Conservation (phyloP, 2,888 invertebrate genomes). For the Calliphora vomitoria region DNA sequence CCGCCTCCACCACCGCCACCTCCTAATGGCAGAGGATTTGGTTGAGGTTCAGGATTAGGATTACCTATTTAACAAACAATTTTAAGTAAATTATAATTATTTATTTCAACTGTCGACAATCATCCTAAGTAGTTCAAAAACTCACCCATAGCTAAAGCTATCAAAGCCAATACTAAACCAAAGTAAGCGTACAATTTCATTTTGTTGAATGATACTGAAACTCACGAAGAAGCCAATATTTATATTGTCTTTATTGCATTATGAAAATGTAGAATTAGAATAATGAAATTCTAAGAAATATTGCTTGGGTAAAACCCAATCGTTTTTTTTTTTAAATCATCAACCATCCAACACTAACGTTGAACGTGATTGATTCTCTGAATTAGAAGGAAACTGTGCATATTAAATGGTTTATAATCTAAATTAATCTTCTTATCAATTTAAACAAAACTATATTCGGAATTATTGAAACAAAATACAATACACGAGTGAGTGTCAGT, state of each 20-base stretch:
- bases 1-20: conserved; percentile 71
- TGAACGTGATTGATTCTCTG: background rate
- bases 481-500: no score
- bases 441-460: background rate
- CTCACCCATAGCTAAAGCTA: conserved; percentile 61
- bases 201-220: conserved; percentile 30
- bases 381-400: background rate
- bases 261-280: background rate
- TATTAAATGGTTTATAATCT: background rate
- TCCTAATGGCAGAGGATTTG: conserved; percentile 49
- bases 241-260: conserved; percentile 21
- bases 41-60: conserved; percentile 66
- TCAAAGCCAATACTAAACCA: conserved; percentile 59
- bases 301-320: background rate
- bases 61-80: conserved; percentile 32
- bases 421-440: background rate
- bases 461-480: no score
- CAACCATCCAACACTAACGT: background rate
- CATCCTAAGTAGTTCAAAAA: background rate
- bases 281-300: background rate
- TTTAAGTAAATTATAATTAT: background rate
- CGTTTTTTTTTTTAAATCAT: background rate
- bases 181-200: conserved; percentile 67
- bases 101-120: background rate
- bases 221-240: background rate